phyloP scores from a whole-genome alignment of 2,888 invertebrate species.

The Diloba caeruleocephala region DNA sequence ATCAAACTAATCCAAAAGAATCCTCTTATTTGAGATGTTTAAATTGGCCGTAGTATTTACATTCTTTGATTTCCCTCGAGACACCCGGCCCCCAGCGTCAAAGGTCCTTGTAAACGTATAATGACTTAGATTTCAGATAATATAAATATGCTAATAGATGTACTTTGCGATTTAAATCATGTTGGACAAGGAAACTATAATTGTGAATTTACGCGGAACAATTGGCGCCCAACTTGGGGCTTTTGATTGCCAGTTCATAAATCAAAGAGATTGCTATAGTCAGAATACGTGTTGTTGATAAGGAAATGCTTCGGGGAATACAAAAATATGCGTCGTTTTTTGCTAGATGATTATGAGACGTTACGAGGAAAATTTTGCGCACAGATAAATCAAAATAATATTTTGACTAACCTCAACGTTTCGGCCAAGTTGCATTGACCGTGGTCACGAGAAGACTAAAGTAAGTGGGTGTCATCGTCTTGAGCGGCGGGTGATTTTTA shows the following conservation, averaged over 20 bases:
- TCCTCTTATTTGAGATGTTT: slow-evolving; percentile 28
- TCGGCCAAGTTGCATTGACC: too few species aligned
- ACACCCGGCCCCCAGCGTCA: slow-evolving; percentile 22
- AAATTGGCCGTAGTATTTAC: slow-evolving; percentile 33
- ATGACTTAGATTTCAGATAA: slow-evolving; percentile 23
- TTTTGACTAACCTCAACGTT: too few species aligned
- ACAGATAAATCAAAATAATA: too few species aligned
- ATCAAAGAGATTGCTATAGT: slow-evolving; percentile 16
- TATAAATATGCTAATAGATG: slow-evolving; percentile 40
- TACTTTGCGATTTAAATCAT: slow-evolving; percentile 16
- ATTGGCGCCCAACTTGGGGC: slow-evolving; percentile 20
- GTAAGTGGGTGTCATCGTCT: too few species aligned
- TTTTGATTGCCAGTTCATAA: slow-evolving; percentile 1
- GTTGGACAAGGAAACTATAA: slow-evolving; percentile 15
- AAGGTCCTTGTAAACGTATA: slow-evolving; percentile 37
- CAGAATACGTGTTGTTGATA: slow-evolving; percentile 8
- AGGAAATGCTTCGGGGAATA: slow-evolving; percentile 7
- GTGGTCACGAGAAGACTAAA: too few species aligned
- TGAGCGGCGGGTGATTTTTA: too few species aligned
- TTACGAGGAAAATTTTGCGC: background rate
- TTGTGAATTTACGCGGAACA: slow-evolving; percentile 11
- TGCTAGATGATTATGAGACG: background rate
- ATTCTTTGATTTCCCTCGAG: slow-evolving; percentile 49
- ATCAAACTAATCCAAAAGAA: slow-evolving; percentile 17
- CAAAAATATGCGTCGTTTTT: slow-evolving; percentile 2